A percentile compares a stretch with the other conserved stretches of the same genome.
Evolutionary conservation across 2,888 invertebrate species (phyloP).

Genomic region (Dasysyrphus albostriatus): DNA sequence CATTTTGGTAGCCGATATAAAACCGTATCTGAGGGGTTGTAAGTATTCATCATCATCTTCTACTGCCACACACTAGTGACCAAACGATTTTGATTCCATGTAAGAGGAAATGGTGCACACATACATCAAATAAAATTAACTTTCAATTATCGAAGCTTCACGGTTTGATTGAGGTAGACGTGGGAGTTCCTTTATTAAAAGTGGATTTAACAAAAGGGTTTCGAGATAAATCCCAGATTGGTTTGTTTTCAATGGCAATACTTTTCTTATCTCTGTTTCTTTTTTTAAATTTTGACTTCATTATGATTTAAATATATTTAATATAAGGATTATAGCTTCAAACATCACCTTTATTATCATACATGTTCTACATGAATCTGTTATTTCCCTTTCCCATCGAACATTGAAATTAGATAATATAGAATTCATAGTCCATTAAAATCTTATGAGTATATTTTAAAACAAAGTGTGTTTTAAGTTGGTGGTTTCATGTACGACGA

Average conservation of each 20-base stretch:
- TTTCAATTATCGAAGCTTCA: constrained; percentile 44
- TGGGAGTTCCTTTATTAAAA: constrained; percentile 9
- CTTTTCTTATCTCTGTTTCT: not conserved
- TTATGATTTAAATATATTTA: not conserved
- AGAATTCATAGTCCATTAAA: too few relatives aligned
- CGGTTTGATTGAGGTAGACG: constrained; percentile 54
- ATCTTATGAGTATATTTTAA: too few relatives aligned
- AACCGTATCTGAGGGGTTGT: constrained; percentile 35
- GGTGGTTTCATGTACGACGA: too few relatives aligned
- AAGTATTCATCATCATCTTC: constrained; percentile 47
- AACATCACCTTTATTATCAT: not conserved
- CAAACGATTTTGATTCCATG: not conserved
- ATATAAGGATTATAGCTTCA: not conserved
- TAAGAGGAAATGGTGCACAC: not conserved
- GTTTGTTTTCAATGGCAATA: not conserved
- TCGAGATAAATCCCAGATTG: not conserved
- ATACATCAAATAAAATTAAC: constrained; percentile 8
- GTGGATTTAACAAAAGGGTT: not conserved
- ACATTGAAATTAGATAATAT: too few relatives aligned
- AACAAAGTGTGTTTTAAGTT: too few relatives aligned
- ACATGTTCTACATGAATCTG: too few relatives aligned
- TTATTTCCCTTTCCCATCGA: too few relatives aligned
- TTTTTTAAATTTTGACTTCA: not conserved
- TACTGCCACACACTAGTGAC: constrained; percentile 11
- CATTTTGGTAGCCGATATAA: constrained; percentile 23